phyloP scores from a whole-genome alignment of 2,113 vertebrate genomes.

The Taurulus bubalis region DNA sequence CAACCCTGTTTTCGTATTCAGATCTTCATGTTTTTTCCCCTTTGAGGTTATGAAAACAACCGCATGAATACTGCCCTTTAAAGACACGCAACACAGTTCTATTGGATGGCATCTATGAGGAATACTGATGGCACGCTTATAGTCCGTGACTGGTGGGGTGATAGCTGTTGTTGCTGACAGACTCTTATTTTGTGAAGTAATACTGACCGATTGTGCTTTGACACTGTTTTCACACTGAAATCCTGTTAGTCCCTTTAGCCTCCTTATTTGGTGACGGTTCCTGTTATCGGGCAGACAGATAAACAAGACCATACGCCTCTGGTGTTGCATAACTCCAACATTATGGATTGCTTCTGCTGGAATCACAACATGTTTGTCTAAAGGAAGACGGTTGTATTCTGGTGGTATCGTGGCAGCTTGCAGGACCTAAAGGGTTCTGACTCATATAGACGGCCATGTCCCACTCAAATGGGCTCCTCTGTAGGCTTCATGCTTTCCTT shows the following conservation, averaged over 20 bases:
- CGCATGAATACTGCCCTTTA: neutral
- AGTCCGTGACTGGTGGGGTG: neutral
- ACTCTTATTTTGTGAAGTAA: slow-evolving; percentile 19
- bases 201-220: slow-evolving; percentile 9
- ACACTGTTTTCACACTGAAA: slow-evolving; percentile 58
- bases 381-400: slow-evolving; percentile 54
- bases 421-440: neutral
- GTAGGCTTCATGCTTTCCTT: neutral
- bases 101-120: neutral
- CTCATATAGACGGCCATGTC: no score
- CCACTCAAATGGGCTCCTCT: neutral
- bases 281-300: slow-evolving; percentile 68
- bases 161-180: neutral
- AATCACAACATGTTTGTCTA: slow-evolving; percentile 79
- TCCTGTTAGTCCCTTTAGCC: slow-evolving; percentile 36
- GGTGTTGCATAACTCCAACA: slow-evolving; percentile 68
- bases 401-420: neutral
- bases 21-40: slow-evolving; percentile 15
- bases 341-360: slow-evolving; percentile 47
- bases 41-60: slow-evolving; percentile 39
- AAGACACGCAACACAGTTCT: neutral
- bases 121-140: neutral
- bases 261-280: slow-evolving; percentile 53
- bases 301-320: slow-evolving; percentile 72
- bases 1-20: slow-evolving; percentile 53